Evolutionary conservation across 2,113 vertebrate genomes (phyloP), one percentile per base, ranked within the genome.

Genomic region (Tonatia bakeri): DNA sequence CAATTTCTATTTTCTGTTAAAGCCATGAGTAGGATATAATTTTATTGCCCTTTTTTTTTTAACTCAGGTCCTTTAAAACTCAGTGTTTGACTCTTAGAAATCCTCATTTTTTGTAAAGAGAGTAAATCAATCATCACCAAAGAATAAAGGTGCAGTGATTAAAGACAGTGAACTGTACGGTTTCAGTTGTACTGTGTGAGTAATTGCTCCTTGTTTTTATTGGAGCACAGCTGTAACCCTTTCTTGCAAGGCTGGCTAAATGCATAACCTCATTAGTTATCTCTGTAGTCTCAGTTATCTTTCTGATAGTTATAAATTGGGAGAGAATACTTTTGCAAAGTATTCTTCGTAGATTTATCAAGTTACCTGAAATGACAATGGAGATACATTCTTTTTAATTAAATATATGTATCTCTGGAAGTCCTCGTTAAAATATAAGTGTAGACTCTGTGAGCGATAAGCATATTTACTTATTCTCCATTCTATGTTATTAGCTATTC

Each of bases 81-180:
- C 59, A 69, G 0, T 81, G 90, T 93, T 72, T 95, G 54, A 70
- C 54, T 89, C 72, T 79, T 69, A 93, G 33, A 89, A 96, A 94
- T 70, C 19, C 6, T 82, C 67, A 94, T 65, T 64, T 70, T 96
- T 61, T 87, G 4, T 70, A 50, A 65, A 88, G 43, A 85, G 40
- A 93, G 5, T 64, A 79, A 79, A 72, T 89, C 69, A 93, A 17
- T 70, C 43, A 45, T 88, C 38, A 92, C 47, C 36, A 92, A 82
- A 61, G 17, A 94, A 84, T 64, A 90, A 94, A 83, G 56, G 6
- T 12, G 20, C 31, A 28, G n/a, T 50, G 59, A 93, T 47, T 79
- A 81, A 64, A 50, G 69, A 24, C 54, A 12, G 54, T 38, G 50
- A 82, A 61, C 54, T 54, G 11, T 20, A 70, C 2, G 3, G 7